These are phyloP conservation scores for Drosophila nigromelanica DNA, from an alignment of 1,140 invertebrate genomes.

Conservation along the genomic window DNA sequence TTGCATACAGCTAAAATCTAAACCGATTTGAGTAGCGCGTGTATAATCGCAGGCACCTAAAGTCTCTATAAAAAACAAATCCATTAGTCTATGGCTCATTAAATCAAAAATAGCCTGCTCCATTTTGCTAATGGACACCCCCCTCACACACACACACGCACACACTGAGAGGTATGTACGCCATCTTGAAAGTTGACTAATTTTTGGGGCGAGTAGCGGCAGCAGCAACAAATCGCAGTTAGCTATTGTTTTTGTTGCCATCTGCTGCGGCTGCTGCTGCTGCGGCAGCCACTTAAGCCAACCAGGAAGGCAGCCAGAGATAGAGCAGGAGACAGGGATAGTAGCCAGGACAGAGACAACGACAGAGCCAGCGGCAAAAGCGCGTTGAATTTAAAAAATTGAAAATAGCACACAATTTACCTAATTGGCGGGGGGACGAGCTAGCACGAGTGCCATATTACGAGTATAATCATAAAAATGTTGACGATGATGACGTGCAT, in stretches of 20 bases:
- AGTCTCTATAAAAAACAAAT: constrained; percentile 47
- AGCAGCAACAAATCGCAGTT: constrained; percentile 53
- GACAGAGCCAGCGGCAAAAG: constrained; percentile 32
- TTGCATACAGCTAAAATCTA: constrained; percentile 34
- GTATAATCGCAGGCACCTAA: constrained; percentile 43
- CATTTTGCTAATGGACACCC: constrained; percentile 83
- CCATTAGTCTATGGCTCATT: constrained; percentile 83
- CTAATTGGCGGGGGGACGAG: constrained; percentile 70
- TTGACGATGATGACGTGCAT: constrained; percentile 68
- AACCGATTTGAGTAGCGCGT: constrained; percentile 42
- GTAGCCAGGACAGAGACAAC: neutral
- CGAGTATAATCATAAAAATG: constrained; percentile 63
- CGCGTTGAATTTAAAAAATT: constrained; percentile 71
- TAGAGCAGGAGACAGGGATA: neutral
- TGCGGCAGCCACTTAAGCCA: constrained; percentile 64
- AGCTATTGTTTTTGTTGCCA: constrained; percentile 47
- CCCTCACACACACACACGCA: neutral
- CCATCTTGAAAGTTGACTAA: constrained; percentile 68
- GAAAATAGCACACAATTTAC: constrained; percentile 83
- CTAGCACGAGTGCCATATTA: constrained; percentile 57
- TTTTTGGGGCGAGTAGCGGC: constrained; percentile 45
- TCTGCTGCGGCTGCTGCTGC: constrained; percentile 24
- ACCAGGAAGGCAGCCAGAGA: constrained; percentile 40
- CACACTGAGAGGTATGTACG: constrained; percentile 18
- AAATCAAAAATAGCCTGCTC: constrained; percentile 83